These are phyloP conservation scores for Gila robusta DNA, from an alignment of 2,797 vertebrate genomes.

Conservation along the genomic window DNA sequence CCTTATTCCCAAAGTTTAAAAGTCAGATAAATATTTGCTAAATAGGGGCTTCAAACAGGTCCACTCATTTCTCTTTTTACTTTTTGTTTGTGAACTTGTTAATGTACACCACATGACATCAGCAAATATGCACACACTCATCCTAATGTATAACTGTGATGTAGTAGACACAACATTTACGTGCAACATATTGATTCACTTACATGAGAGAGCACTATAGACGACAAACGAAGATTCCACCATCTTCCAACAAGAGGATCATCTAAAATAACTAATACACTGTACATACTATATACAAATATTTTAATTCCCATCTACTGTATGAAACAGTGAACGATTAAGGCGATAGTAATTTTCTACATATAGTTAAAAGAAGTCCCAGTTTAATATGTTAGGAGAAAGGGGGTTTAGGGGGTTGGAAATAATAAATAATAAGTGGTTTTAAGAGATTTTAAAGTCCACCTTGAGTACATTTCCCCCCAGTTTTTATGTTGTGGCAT, in stretches of 20 bases:
- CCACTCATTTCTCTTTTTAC: neutral
- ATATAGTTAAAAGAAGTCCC: neutral
- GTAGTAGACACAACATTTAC: neutral
- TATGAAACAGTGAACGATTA: neutral
- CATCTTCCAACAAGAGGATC: neutral
- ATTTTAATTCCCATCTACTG: neutral
- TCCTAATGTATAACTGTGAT: neutral
- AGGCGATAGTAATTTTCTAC: neutral
- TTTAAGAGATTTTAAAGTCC: neutral
- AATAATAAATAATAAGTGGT: neutral
- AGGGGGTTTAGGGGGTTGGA: slow-evolving; percentile 2
- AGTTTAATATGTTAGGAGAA: neutral
- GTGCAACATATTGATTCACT: neutral
- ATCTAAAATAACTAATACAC: neutral
- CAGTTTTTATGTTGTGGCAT: neutral
- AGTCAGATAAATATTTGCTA: slow-evolving; percentile 74
- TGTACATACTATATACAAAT: neutral
- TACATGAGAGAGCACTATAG: neutral
- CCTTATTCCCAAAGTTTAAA: slow-evolving; percentile 74
- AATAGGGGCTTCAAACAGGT: neutral
- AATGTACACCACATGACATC: neutral
- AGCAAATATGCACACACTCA: neutral
- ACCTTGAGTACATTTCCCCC: neutral
- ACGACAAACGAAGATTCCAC: neutral
- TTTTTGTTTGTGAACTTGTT: slow-evolving; percentile 21